These are phyloP conservation scores for Megaustenia siamemsis DNA, from an alignment of 2,888 invertebrate genomes.

Conservation along the genomic window DNA sequence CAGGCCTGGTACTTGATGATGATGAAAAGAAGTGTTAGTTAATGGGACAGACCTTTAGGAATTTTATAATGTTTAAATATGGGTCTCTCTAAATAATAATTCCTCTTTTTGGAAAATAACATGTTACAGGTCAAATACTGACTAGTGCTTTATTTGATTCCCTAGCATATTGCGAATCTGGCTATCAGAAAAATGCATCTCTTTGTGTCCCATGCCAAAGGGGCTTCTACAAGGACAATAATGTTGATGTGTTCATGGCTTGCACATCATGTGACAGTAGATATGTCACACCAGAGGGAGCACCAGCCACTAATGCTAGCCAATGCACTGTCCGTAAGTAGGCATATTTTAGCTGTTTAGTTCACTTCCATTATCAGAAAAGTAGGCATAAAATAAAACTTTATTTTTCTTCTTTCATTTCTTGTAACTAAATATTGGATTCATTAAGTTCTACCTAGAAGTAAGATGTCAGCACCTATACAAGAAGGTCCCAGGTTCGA, in stretches of 20 bases:
- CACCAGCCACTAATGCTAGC: conserved; percentile 23
- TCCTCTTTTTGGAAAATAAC: too few relatives aligned
- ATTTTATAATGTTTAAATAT: too few relatives aligned
- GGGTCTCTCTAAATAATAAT: too few relatives aligned
- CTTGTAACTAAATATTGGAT: too few relatives aligned
- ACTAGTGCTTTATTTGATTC: not conserved
- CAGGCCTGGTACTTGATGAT: too few relatives aligned
- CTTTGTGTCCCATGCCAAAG: conserved; percentile 52
- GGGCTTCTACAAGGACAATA: conserved; percentile 58
- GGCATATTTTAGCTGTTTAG: not conserved
- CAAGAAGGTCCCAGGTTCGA: too few relatives aligned
- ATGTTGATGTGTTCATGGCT: conserved; percentile 28
- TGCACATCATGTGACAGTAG: conserved; percentile 41
- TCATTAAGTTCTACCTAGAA: too few relatives aligned
- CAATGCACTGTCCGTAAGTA: conserved; percentile 47
- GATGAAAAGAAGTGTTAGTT: too few relatives aligned
- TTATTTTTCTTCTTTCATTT: not conserved
- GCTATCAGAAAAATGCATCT: conserved; percentile 38
- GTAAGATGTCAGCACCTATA: too few relatives aligned
- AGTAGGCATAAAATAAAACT: not conserved
- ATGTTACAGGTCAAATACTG: too few relatives aligned
- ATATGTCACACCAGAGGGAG: conserved; percentile 31
- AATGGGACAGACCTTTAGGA: too few relatives aligned
- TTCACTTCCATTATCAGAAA: too few relatives aligned
- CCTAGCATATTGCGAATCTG: conserved; percentile 26